These are phyloP conservation scores for Pyrocephalus nanus DNA, from an alignment of 2,797 vertebrate species.

Conservation along the genomic window DNA sequence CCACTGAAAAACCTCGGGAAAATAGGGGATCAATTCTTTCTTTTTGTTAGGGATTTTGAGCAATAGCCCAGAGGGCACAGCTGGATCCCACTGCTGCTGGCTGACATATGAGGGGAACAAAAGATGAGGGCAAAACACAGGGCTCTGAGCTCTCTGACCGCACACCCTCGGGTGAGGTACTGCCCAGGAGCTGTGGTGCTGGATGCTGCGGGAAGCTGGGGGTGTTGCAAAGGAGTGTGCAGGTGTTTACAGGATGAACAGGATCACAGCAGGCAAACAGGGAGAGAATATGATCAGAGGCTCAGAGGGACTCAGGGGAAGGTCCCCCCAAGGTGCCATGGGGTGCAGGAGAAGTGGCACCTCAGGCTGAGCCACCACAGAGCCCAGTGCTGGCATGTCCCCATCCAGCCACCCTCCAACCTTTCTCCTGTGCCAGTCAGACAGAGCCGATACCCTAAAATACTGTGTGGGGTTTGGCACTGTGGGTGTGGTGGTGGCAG, in stretches of 20 bases:
- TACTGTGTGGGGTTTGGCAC: background rate
- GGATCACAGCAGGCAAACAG: background rate
- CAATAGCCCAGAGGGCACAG: background rate
- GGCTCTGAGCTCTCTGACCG: background rate
- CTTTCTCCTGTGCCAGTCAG: background rate
- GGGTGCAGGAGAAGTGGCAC: background rate
- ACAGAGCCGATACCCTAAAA: background rate
- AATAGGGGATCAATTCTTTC: background rate
- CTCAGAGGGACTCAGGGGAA: background rate
- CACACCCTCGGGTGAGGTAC: background rate
- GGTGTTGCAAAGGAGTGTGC: rapidly evolving
- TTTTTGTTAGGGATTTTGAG: background rate
- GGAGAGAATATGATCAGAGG: background rate
- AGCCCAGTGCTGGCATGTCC: rapidly evolving
- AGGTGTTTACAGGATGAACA: rapidly evolving
- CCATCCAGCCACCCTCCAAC: rapidly evolving
- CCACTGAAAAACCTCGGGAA: background rate
- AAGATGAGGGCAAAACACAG: background rate
- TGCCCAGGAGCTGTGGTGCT: background rate
- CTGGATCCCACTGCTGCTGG: background rate
- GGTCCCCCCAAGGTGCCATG: rapidly evolving
- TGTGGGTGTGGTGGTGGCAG: rapidly evolving
- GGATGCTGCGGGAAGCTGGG: background rate
- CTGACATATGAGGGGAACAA: background rate
- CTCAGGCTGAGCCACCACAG: rapidly evolving